Conservation (phyloP, 2,888 invertebrate genomes). For the Cryptosula pallasiana region DNA sequence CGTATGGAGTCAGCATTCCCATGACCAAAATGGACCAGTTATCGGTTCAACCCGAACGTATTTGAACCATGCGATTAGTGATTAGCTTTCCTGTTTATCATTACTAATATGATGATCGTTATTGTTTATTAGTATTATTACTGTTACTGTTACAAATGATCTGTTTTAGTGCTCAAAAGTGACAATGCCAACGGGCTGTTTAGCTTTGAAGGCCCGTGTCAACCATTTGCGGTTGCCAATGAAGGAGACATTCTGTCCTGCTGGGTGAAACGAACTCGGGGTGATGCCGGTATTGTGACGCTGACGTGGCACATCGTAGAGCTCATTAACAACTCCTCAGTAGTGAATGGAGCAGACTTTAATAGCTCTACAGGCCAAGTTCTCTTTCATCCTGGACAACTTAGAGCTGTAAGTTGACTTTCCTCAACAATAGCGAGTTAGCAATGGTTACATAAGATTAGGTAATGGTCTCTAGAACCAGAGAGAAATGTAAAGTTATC, state of each 20-base stretch:
- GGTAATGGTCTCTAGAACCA: not conserved
- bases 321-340: conserved; percentile 25
- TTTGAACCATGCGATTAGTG: too few relatives aligned
- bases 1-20: too few relatives aligned
- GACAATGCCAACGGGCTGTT: conserved; percentile 52
- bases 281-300: conserved; percentile 42
- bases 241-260: conserved; percentile 37
- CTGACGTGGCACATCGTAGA: conserved; percentile 30
- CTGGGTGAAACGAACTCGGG: conserved; percentile 37
- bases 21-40: too few relatives aligned
- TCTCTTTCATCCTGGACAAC: conserved; percentile 41
- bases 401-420: conserved; percentile 36
- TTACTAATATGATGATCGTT: too few relatives aligned
- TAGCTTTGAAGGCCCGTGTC: conserved; percentile 39
- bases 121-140: too few relatives aligned
- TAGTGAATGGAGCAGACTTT: conserved; percentile 37
- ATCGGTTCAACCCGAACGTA: too few relatives aligned
- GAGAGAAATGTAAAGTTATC: too few relatives aligned
- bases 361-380: conserved; percentile 37
- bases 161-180: conserved; percentile 46
- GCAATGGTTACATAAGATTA: conserved; percentile 3
- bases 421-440: too few relatives aligned
- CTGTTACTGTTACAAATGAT: too few relatives aligned
- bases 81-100: too few relatives aligned
- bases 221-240: conserved; percentile 31